Percentiles rank a stretch among this genome's conserved stretches.
These are phyloP conservation scores for Lysandra coridon DNA, from an alignment of 2,888 invertebrate genomes.

Conservation along the genomic window DNA sequence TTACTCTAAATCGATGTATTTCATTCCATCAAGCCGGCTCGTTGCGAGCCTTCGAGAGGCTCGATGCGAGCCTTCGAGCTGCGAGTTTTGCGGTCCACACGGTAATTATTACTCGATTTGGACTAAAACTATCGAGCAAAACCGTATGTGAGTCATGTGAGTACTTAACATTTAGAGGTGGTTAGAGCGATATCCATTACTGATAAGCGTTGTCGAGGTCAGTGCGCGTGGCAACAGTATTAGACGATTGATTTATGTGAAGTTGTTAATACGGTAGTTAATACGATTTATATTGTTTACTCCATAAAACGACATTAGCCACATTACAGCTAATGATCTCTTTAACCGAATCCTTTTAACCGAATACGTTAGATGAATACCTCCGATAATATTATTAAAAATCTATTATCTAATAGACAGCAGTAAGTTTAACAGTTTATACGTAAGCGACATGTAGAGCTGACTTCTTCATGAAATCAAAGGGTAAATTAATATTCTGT, in stretches of 20 bases:
- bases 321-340: background rate
- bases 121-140: too few relatives aligned
- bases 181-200: background rate
- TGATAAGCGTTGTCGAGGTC: constrained; percentile 15
- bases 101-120: too few relatives aligned
- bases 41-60: too few relatives aligned
- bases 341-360: background rate
- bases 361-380: background rate
- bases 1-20: too few relatives aligned
- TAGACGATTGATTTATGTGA: background rate
- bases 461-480: background rate
- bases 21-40: too few relatives aligned
- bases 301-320: background rate
- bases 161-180: background rate
- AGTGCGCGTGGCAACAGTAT: constrained; percentile 9
- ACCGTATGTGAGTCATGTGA: too few relatives aligned
- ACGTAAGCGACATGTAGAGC: background rate
- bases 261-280: background rate
- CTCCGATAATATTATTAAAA: background rate
- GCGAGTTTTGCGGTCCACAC: too few relatives aligned
- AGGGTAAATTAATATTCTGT: too few relatives aligned
- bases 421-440: too few relatives aligned
- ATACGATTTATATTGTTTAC: constrained; percentile 19
- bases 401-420: background rate
- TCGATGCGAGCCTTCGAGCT: too few relatives aligned